phyloP scores from a whole-genome alignment of 1,140 invertebrate species.

The Pectinophora gossypiella region DNA sequence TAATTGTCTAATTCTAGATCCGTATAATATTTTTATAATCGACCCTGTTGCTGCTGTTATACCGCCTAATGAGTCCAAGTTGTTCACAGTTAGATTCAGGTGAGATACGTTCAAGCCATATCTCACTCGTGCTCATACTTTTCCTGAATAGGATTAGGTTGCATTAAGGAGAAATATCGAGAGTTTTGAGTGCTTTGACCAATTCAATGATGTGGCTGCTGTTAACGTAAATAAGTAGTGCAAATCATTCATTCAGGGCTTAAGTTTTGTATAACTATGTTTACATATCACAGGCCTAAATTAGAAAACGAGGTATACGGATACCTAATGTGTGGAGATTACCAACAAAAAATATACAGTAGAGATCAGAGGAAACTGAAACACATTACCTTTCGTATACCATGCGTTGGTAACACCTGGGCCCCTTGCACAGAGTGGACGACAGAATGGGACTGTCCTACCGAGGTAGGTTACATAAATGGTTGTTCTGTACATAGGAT shows the following conservation, averaged over 20 bases:
- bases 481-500: too few species aligned
- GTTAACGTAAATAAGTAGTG: too few species aligned
- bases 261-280: too few species aligned
- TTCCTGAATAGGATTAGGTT: too few species aligned
- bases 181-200: too few species aligned
- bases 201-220: too few species aligned
- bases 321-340: conserved; percentile 58
- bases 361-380: conserved; percentile 31
- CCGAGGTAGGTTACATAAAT: conserved; percentile 48
- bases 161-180: too few species aligned
- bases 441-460: conserved; percentile 54
- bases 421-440: conserved; percentile 50
- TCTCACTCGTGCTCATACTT: too few species aligned
- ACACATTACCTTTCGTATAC: conserved; percentile 56
- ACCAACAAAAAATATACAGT: conserved; percentile 37
- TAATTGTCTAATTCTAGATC: conserved; percentile 43
- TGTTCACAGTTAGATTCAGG: conserved; percentile 64
- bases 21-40: conserved; percentile 55
- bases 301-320: conserved; percentile 47
- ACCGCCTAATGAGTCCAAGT: conserved; percentile 52
- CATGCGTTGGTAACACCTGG: conserved; percentile 61
- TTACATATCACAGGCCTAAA: conserved; percentile 50
- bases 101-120: too few species aligned
- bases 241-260: too few species aligned
- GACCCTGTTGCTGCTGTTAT: conserved; percentile 50